A percentile compares a stretch with the other conserved stretches of the same genome.
Conservation (phyloP, 2,113 vertebrate genomes). For the Theristicus caerulescens region DNA sequence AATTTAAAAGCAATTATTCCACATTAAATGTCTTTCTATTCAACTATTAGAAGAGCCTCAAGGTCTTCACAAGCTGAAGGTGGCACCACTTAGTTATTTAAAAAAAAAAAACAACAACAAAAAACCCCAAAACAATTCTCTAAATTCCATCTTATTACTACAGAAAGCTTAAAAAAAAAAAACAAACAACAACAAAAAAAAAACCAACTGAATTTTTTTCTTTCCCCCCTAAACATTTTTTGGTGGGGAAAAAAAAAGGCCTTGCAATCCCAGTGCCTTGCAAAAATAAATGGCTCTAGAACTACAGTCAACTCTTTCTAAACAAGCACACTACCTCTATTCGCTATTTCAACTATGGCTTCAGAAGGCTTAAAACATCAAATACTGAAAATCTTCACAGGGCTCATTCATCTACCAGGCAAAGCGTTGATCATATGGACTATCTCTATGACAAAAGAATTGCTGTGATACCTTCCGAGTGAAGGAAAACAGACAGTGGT, state of each 20-base stretch:
- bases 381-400: not conserved
- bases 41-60: not conserved
- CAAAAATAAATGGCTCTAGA: not conserved
- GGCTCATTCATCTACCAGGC: slow-evolving; percentile 35
- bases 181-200: too few relatives aligned
- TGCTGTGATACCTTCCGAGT: slow-evolving; percentile 45
- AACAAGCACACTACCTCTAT: not conserved
- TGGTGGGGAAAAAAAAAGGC: not conserved
- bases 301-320: slow-evolving; percentile 11
- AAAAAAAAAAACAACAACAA: not conserved
- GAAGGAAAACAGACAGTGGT: slow-evolving; percentile 47
- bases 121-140: not conserved
- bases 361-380: not conserved
- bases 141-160: not conserved
- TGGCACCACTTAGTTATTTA: not conserved
- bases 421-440: slow-evolving; percentile 32
- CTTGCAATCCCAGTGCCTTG: not conserved
- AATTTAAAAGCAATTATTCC: not conserved
- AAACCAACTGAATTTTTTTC: not conserved
- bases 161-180: not conserved
- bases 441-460: slow-evolving; percentile 37
- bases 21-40: not conserved
- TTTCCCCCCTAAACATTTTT: not conserved
- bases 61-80: not conserved
- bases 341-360: not conserved